These are phyloP conservation scores for Furcifer pardalis DNA, from an alignment of 2,797 vertebrate genomes.

Conservation along the genomic window DNA sequence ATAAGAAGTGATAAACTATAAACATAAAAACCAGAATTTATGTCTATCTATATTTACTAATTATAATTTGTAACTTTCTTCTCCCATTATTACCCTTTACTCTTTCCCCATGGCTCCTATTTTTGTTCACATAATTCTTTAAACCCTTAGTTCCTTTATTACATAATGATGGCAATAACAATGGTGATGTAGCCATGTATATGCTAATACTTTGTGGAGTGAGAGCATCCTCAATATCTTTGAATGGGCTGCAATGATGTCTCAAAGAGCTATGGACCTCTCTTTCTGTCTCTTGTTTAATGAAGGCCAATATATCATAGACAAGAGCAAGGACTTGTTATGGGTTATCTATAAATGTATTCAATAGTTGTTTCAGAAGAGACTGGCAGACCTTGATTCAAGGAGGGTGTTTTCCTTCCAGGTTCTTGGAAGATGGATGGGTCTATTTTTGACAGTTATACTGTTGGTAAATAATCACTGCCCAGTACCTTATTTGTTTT, in stretches of 20 bases:
- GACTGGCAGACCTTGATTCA: background rate
- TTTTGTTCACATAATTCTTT: background rate
- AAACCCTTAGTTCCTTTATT: too few relatives aligned
- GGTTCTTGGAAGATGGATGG: background rate
- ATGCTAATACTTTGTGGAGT: too few relatives aligned
- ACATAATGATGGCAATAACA: too few relatives aligned
- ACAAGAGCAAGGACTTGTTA: background rate
- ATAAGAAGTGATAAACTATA: background rate
- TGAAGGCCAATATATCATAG: too few relatives aligned
- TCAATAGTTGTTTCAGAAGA: background rate
- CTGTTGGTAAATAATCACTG: background rate
- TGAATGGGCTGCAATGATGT: too few relatives aligned
- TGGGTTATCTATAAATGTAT: background rate
- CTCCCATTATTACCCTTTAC: background rate
- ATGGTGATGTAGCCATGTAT: too few relatives aligned
- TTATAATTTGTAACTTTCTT: background rate
- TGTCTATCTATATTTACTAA: background rate
- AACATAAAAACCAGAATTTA: background rate
- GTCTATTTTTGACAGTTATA: background rate
- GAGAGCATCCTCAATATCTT: too few relatives aligned
- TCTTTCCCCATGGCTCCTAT: background rate
- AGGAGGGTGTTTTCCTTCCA: background rate
- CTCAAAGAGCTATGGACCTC: too few relatives aligned
- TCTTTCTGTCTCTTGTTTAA: too few relatives aligned
- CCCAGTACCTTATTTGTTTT: background rate